Percentiles rank a stretch among this genome's conserved stretches.
phyloP scores from a whole-genome alignment of 2,113 vertebrate species.

The Oreochromis spilurus region DNA sequence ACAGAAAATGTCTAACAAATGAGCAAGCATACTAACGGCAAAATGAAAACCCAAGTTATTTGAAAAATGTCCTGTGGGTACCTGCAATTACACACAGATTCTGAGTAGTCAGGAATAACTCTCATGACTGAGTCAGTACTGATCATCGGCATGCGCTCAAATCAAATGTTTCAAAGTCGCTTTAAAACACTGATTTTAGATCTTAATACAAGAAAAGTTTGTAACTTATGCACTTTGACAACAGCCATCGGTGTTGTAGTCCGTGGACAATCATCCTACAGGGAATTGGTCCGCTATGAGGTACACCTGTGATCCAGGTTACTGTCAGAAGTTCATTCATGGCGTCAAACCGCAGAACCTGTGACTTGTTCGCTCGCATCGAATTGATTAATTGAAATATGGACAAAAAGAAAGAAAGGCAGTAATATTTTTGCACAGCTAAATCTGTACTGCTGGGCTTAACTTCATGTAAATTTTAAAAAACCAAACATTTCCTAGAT shows the following conservation, averaged over 20 bases:
- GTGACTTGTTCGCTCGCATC: neutral
- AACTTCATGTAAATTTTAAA: neutral
- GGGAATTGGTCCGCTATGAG: neutral
- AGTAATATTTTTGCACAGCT: neutral
- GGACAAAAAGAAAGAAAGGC: neutral
- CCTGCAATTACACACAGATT: neutral
- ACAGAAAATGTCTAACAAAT: neutral
- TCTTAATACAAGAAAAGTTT: neutral
- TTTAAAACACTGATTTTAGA: neutral
- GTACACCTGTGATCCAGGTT: neutral
- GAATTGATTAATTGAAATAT: neutral
- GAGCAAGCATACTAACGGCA: neutral
- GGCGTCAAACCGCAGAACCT: neutral
- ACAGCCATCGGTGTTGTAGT: too few relatives aligned
- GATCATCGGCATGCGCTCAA: neutral
- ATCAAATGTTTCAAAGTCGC: neutral
- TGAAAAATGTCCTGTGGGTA: neutral
- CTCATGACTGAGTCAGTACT: neutral
- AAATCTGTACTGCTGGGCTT: neutral
- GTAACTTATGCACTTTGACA: neutral
- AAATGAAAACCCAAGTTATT: neutral
- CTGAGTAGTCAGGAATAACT: neutral
- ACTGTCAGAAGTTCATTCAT: neutral
- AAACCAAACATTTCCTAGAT: neutral
- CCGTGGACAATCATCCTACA: neutral